These are phyloP conservation scores for Vimba vimba DNA, from an alignment of 2,113 vertebrate genomes.

Conservation along the genomic window DNA sequence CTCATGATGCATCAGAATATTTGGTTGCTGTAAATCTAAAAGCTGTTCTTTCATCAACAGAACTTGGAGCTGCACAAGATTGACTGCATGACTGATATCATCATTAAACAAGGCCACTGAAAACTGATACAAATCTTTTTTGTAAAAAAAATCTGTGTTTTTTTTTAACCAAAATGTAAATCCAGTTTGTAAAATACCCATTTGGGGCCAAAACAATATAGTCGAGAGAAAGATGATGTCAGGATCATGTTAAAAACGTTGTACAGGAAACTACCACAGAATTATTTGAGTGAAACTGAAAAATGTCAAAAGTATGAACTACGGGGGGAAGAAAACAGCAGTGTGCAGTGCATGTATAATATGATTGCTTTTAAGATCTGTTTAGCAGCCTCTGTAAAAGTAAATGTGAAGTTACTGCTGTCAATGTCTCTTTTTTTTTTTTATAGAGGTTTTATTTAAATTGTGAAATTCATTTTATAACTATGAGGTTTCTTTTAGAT, in stretches of 20 bases:
- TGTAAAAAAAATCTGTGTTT: background rate
- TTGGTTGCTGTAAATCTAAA: constrained; percentile 1
- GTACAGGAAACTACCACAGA: background rate
- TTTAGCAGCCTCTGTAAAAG: constrained; percentile 1
- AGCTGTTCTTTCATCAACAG: constrained; percentile 60
- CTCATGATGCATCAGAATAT: background rate
- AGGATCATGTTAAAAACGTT: constrained; percentile 31
- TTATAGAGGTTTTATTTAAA: background rate
- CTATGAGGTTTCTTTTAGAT: background rate
- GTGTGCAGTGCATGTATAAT: background rate
- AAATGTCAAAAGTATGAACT: background rate
- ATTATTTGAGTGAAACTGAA: background rate
- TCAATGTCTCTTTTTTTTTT: background rate
- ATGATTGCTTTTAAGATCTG: constrained; percentile 10
- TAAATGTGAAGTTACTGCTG: background rate
- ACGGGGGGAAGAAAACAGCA: background rate
- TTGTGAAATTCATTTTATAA: background rate
- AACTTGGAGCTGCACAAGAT: constrained; percentile 79
- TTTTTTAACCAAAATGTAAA: background rate
- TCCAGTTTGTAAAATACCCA: background rate
- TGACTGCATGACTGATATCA: constrained; percentile 80
- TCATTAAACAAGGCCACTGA: constrained; percentile 79
- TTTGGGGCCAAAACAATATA: background rate
- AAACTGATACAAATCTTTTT: background rate
- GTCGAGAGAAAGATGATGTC: background rate